A percentile compares a stretch with the other conserved stretches of the same genome.
phyloP scores from a whole-genome alignment of 2,113 vertebrate genomes.

The Oreochromis spilurus region DNA sequence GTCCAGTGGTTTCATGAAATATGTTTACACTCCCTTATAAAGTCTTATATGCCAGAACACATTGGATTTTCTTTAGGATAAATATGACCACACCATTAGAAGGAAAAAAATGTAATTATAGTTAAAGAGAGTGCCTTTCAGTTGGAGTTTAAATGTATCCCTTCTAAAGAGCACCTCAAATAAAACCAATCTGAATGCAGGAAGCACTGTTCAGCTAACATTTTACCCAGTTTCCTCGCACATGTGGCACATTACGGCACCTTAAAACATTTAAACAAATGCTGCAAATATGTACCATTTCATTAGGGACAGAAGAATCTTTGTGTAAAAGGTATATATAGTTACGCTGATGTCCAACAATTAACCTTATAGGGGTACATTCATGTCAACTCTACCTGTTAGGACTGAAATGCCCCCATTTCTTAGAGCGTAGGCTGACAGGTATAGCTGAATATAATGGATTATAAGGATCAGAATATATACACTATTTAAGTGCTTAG shows the following conservation, averaged over 20 bases:
- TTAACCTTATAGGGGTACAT: fast-evolving
- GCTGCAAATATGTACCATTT: background rate
- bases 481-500: background rate
- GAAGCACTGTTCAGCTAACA: background rate
- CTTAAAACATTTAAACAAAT: background rate
- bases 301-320: background rate
- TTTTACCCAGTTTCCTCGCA: background rate
- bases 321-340: background rate
- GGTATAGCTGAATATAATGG: background rate
- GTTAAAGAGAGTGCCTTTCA: background rate
- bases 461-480: background rate
- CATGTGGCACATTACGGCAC: background rate
- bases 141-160: background rate
- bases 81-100: background rate
- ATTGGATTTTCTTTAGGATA: background rate
- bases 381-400: background rate
- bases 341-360: background rate
- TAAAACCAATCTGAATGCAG: background rate
- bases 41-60: background rate
- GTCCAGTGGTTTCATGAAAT: background rate
- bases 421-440: background rate
- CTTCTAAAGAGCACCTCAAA: background rate
- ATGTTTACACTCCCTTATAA: background rate
- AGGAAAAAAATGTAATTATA: background rate
- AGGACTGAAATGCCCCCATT: background rate